Conservation (phyloP, 2,888 invertebrate genomes). For the Arrhopalites spinosus region DNA sequence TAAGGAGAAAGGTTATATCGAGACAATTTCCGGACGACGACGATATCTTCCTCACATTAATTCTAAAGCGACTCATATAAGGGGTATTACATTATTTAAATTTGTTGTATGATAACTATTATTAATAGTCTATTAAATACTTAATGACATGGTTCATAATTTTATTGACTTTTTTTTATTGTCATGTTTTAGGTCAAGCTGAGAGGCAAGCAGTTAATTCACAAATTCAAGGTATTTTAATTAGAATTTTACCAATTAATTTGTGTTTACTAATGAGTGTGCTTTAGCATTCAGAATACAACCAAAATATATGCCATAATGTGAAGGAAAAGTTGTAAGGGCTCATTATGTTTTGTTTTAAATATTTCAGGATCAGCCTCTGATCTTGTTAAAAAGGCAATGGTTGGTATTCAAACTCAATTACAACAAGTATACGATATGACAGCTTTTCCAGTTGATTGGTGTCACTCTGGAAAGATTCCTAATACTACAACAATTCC, state of each 20-base stretch:
- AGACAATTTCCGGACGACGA: conserved; percentile 79
- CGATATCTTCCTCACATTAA: conserved; percentile 78
- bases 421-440: conserved; percentile 60
- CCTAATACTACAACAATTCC: background rate
- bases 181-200: conserved; percentile 68
- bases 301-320: too few relatives aligned
- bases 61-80: conserved; percentile 65
- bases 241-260: background rate
- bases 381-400: conserved; percentile 90
- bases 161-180: conserved; percentile 45
- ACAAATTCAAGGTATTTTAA: conserved; percentile 80
- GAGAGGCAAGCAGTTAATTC: conserved; percentile 97
- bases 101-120: too few relatives aligned
- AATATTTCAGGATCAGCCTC: conserved; percentile 72
- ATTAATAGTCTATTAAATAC: too few relatives aligned
- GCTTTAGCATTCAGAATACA: too few relatives aligned
- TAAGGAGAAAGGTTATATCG: conserved; percentile 74
- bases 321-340: too few relatives aligned
- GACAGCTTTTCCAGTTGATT: conserved; percentile 59
- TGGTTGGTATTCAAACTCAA: conserved; percentile 72
- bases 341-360: background rate
- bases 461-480: conserved; percentile 17
- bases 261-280: too few relatives aligned
- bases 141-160: too few relatives aligned
- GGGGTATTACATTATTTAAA: conserved; percentile 63